Conservation (phyloP, 2,797 vertebrate species). For the Vultur gryphus region DNA sequence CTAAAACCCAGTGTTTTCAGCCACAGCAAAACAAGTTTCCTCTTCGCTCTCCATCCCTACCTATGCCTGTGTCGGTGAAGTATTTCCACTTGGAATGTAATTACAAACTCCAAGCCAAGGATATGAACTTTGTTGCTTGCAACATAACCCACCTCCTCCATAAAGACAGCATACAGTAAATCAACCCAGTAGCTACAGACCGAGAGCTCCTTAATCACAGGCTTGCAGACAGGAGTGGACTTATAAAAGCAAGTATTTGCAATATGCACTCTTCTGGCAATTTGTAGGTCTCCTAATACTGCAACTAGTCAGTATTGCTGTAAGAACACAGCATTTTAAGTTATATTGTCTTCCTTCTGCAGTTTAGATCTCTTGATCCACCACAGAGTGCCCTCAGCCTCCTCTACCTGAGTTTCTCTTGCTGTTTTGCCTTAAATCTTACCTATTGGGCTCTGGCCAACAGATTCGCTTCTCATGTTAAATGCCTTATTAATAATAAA, state of each 20-base stretch:
- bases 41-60: neutral
- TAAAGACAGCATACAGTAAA: neutral
- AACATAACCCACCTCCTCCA: conserved; percentile 12
- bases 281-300: neutral
- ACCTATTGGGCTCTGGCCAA: neutral
- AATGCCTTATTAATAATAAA: neutral
- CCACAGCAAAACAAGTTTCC: neutral
- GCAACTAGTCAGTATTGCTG: neutral
- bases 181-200: neutral
- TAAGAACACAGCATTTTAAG: neutral
- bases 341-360: neutral
- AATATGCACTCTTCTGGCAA: neutral
- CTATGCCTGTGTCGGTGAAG: neutral
- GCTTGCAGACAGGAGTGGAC: neutral
- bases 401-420: neutral
- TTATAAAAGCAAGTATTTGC: neutral
- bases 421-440: neutral
- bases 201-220: neutral
- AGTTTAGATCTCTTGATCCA: neutral
- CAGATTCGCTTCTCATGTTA: neutral
- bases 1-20: neutral
- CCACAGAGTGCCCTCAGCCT: neutral
- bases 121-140: conserved; percentile 32
- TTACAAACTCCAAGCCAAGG: conserved; percentile 7
- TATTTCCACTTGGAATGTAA: conserved; percentile 34